Conservation (phyloP, 2,888 invertebrate species). For the Neoscelio sp. region DNA sequence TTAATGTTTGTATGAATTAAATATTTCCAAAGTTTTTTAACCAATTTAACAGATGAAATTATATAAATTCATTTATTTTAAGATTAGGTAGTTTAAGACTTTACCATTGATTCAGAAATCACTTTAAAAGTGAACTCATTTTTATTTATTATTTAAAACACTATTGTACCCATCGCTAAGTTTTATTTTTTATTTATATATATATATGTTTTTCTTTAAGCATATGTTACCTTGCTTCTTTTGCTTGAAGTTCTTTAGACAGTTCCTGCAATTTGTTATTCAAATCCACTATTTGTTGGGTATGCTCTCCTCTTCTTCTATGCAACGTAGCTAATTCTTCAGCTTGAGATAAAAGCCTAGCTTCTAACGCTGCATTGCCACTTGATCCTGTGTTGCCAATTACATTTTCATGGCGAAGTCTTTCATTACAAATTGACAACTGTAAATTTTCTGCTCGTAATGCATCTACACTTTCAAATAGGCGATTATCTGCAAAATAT, state of each 20-base stretch:
- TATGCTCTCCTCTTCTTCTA: conserved; percentile 94
- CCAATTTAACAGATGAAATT: no score
- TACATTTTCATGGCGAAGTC: conserved; percentile 87
- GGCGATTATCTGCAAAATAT: conserved; percentile 88
- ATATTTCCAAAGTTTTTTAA: no score
- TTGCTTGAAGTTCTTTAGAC: conserved; percentile 89
- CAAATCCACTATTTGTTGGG: conserved; percentile 96
- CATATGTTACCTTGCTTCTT: conserved; percentile 88
- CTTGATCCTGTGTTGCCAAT: conserved; percentile 84
- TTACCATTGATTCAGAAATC: no score
- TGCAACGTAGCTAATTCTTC: conserved; percentile 97
- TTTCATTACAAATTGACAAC: conserved; percentile 93
- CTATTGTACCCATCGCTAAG: no score
- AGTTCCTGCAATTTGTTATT: conserved; percentile 93
- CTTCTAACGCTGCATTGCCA: conserved; percentile 90
- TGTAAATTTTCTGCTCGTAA: conserved; percentile 93
- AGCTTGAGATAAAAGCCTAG: conserved; percentile 93
- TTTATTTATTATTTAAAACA: no score
- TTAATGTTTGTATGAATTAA: no score
- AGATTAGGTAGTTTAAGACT: no score
- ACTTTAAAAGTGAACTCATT: no score
- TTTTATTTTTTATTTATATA: no score
- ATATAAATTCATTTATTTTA: no score
- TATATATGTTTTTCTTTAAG: not conserved
- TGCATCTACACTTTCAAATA: conserved; percentile 93